phyloP scores from a whole-genome alignment of 2,797 vertebrate species.

The Betta splendens region DNA sequence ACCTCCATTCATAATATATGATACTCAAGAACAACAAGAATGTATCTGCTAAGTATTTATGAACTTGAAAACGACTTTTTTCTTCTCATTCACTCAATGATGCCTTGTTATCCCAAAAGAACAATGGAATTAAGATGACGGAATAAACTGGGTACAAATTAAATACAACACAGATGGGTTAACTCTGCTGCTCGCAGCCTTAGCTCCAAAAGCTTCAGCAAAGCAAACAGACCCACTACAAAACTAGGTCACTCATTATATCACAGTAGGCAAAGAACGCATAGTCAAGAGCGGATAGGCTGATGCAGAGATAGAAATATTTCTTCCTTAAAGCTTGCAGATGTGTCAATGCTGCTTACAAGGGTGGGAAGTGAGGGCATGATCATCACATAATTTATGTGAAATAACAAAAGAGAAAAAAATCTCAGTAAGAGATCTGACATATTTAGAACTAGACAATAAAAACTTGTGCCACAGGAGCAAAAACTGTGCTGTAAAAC shows the following conservation, averaged over 20 bases:
- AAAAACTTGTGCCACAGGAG: no score
- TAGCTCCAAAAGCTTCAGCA: constrained; percentile 35
- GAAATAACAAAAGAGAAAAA: background rate
- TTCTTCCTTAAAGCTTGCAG: background rate
- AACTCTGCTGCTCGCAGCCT: constrained; percentile 10
- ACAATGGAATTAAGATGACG: constrained; percentile 29
- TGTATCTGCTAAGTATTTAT: background rate
- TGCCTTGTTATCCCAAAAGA: background rate
- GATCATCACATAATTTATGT: background rate
- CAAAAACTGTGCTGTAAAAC: no score
- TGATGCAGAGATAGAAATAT: background rate
- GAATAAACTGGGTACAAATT: constrained; percentile 24
- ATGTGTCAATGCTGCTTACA: background rate
- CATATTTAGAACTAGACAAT: background rate
- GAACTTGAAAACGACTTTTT: constrained; percentile 24
- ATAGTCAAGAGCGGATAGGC: background rate
- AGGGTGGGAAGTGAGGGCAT: background rate
- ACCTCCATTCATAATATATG: background rate
- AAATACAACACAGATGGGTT: no score
- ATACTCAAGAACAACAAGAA: no score
- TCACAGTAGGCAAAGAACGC: constrained; percentile 11
- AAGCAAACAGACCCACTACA: constrained; percentile 23
- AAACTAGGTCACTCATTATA: constrained; percentile 57
- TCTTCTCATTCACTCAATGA: constrained; percentile 1
- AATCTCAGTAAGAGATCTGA: background rate